Evolutionary conservation across 1,140 invertebrate genomes (phyloP).

Genomic region (Nasonia vitripennis): DNA sequence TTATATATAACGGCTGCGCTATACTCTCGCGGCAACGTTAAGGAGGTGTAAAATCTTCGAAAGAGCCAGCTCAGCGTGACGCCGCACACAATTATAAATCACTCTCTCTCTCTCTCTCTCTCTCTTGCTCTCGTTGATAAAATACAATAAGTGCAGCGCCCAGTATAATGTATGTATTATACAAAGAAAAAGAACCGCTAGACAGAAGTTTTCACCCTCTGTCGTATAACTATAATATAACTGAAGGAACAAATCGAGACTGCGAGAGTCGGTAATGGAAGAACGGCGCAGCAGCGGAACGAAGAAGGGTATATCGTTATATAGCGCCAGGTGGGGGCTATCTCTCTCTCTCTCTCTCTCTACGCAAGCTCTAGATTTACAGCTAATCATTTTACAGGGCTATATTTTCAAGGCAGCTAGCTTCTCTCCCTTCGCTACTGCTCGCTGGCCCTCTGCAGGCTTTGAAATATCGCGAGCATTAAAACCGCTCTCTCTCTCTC

Average conservation of each 20-base stretch:
- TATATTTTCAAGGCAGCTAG: conserved; percentile 56
- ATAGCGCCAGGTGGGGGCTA: conserved; percentile 43
- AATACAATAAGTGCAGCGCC: too few species aligned
- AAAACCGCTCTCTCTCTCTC: too few species aligned
- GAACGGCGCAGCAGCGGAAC: background rate
- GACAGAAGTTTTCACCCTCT: background rate
- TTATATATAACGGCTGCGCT: too few species aligned
- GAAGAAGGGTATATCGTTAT: conserved; percentile 12
- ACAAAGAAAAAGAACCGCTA: background rate
- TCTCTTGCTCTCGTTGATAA: background rate
- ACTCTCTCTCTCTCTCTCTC: background rate
- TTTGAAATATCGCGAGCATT: conserved; percentile 68
- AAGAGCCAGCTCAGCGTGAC: conserved; percentile 43
- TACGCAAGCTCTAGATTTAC: conserved; percentile 67
- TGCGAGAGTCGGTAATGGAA: background rate
- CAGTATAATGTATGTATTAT: background rate
- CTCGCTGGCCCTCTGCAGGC: conserved; percentile 24
- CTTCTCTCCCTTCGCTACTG: too few species aligned
- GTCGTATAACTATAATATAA: background rate
- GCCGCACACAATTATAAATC: conserved; percentile 12
- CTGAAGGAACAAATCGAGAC: too few species aligned
- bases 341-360: background rate
- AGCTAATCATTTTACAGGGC: conserved; percentile 75
- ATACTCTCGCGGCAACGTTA: conserved; percentile 2
- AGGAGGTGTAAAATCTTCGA: conserved; percentile 40